phyloP scores from a whole-genome alignment of 2,113 vertebrate genomes.

The Pseudonaja textilis region DNA sequence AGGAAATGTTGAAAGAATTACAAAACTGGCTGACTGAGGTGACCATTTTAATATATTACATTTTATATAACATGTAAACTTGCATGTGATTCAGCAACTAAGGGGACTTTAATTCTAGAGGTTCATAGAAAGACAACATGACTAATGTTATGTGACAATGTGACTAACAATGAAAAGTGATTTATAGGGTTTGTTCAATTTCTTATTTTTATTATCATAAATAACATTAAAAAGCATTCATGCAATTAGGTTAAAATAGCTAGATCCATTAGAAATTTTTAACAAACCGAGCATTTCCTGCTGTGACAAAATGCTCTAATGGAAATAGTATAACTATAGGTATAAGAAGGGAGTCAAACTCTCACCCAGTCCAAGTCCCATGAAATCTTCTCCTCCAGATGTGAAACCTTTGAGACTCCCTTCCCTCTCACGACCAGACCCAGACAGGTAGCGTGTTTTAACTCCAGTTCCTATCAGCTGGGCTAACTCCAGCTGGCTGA shows the following conservation, averaged over 20 bases:
- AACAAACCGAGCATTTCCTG: not conserved
- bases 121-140: slow-evolving; percentile 11
- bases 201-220: slow-evolving; percentile 11
- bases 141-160: not conserved
- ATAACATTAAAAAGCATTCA: not conserved
- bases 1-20: not conserved
- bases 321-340: not conserved
- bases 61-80: no score
- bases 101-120: not conserved
- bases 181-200: not conserved
- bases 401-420: slow-evolving; percentile 79
- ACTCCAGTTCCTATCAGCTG: slow-evolving; percentile 96
- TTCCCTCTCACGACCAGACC: slow-evolving; percentile 86
- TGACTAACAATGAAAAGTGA: not conserved
- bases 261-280: not conserved
- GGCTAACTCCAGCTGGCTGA: slow-evolving; percentile 95
- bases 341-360: not conserved
- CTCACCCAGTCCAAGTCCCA: slow-evolving; percentile 90
- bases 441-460: slow-evolving; percentile 93
- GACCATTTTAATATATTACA: not conserved
- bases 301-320: not conserved
- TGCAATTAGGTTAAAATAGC: not conserved
- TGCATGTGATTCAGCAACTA: not conserved
- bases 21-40: not conserved
- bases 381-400: slow-evolving; percentile 89